Conservation (phyloP, 53 echinoderm and acorn worm species). For the Antedon mediterranea region DNA sequence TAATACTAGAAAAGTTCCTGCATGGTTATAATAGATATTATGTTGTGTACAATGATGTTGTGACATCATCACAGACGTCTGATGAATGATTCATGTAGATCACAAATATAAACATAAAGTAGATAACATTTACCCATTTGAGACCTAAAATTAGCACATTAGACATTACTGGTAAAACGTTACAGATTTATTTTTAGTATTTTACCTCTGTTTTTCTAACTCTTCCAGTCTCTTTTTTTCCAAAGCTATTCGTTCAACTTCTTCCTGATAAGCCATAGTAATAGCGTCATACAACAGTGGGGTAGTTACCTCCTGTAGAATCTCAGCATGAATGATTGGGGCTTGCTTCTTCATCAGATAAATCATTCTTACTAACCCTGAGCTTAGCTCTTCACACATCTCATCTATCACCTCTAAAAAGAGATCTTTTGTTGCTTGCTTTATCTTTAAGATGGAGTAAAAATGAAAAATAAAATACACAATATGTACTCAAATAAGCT, state of each 20-base stretch:
- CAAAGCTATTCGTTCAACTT: background rate
- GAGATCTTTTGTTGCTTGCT: slow-evolving; percentile 36
- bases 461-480: background rate
- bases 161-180: too few relatives aligned
- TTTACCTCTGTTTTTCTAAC: background rate
- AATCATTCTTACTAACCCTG: slow-evolving; percentile 21
- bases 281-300: slow-evolving; percentile 19
- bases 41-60: too few relatives aligned
- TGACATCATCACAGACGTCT: too few relatives aligned
- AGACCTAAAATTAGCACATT: too few relatives aligned
- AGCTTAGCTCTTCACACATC: slow-evolving; percentile 35
- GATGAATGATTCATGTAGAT: too few relatives aligned
- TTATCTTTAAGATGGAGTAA: slow-evolving; percentile 49
- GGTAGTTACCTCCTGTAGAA: slow-evolving; percentile 18
- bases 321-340: slow-evolving; percentile 1
- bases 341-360: slow-evolving; percentile 13
- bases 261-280: background rate
- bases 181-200: background rate
- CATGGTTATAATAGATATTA: too few relatives aligned
- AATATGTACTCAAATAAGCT: background rate
- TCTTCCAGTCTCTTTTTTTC: slow-evolving; percentile 18
- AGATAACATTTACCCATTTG: too few relatives aligned
- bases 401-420: slow-evolving; percentile 79
- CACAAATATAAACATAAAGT: too few relatives aligned
- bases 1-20: too few relatives aligned